A percentile compares a stretch with the other conserved stretches of the same genome.
These are phyloP conservation scores for Thyatira batis DNA, from an alignment of 2,888 invertebrate genomes.

Conservation along the genomic window DNA sequence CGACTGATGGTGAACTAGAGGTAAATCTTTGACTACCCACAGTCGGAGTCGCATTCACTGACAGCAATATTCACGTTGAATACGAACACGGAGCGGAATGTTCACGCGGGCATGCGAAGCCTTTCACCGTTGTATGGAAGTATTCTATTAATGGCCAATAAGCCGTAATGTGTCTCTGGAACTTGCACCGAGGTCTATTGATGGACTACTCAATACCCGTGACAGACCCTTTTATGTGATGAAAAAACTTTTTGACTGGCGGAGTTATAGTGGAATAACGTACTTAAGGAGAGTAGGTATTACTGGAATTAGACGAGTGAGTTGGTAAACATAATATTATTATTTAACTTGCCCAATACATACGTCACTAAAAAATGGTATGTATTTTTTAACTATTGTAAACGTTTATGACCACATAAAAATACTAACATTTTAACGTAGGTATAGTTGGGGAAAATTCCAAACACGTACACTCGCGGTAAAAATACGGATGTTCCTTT, in stretches of 20 bases:
- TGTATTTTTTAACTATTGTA: no score
- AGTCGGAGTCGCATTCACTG: conserved; percentile 23
- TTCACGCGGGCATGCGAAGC: conserved; percentile 47
- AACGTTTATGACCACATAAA: no score
- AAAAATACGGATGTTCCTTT: background rate
- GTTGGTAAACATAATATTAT: no score
- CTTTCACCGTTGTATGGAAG: conserved; percentile 39
- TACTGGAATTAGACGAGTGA: no score
- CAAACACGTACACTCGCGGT: background rate
- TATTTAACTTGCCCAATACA: no score
- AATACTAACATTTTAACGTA: background rate
- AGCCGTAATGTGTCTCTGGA: conserved; percentile 16
- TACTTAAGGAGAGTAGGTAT: background rate
- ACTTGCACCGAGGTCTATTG: conserved; percentile 16
- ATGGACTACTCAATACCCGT: conserved; percentile 19
- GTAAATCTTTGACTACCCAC: conserved; percentile 36
- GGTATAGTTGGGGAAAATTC: background rate
- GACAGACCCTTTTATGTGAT: conserved; percentile 13
- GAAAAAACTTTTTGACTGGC: background rate
- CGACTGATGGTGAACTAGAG: conserved; percentile 12
- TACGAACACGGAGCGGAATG: conserved; percentile 43
- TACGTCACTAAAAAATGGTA: no score
- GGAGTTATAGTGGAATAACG: background rate
- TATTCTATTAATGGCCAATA: conserved; percentile 60
- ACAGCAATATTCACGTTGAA: conserved; percentile 44